These are phyloP conservation scores for Passerculus sandwichensis DNA, from an alignment of 2,797 vertebrate genomes.

Conservation along the genomic window DNA sequence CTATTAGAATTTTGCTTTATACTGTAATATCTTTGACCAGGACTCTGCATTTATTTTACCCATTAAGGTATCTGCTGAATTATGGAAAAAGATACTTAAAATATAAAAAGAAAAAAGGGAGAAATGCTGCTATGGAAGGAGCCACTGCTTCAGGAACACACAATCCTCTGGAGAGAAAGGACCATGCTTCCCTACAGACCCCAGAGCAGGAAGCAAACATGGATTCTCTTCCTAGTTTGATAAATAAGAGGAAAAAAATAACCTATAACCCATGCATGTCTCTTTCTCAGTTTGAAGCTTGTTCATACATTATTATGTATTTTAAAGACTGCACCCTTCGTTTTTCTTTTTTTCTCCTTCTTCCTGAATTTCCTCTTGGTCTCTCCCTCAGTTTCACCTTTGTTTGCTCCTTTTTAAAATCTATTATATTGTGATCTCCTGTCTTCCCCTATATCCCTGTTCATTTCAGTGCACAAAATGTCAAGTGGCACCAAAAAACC, in stretches of 20 bases:
- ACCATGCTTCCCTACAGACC: background rate
- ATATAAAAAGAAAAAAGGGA: fast-evolving
- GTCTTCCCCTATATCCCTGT: background rate
- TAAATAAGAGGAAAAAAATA: background rate
- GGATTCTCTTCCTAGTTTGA: background rate
- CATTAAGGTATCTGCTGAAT: background rate
- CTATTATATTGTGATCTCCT: background rate
- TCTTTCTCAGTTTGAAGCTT: background rate
- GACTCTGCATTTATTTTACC: background rate
- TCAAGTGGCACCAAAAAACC: background rate
- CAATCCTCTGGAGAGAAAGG: background rate
- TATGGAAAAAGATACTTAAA: background rate
- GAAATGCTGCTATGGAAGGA: background rate
- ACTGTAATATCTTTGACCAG: background rate
- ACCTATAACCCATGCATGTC: background rate
- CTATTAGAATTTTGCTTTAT: background rate
- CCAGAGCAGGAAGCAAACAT: background rate
- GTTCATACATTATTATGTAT: background rate
- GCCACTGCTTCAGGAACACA: background rate
- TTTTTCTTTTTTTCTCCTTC: background rate
- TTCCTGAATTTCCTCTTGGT: background rate
- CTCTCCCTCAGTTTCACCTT: background rate
- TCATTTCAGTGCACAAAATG: background rate
- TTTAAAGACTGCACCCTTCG: background rate
- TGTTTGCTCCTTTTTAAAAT: background rate